These are phyloP conservation scores for Tenthredo livida DNA, from an alignment of 2,888 invertebrate genomes.

Conservation along the genomic window DNA sequence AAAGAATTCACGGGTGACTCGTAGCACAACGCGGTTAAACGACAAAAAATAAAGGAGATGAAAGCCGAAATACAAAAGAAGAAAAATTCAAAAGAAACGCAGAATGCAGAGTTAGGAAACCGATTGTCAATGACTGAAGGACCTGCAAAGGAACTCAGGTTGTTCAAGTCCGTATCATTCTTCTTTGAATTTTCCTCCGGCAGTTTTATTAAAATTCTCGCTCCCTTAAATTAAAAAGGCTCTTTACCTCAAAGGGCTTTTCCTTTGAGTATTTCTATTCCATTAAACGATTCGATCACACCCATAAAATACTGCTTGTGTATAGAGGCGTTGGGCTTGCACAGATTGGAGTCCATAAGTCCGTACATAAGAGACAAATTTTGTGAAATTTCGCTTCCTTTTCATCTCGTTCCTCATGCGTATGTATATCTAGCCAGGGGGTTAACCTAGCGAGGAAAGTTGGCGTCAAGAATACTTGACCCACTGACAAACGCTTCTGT, in stretches of 20 bases:
- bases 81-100: constrained; percentile 27
- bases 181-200: constrained; percentile 20
- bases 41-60: constrained; percentile 1
- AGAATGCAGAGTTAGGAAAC: constrained; percentile 26
- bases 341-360: not conserved
- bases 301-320: not conserved
- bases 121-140: constrained; percentile 38
- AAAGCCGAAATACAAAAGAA: not conserved
- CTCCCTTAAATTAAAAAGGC: constrained; percentile 28
- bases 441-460: constrained; percentile 16
- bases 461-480: constrained; percentile 44
- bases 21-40: constrained; percentile 18
- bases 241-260: not conserved
- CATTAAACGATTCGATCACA: constrained; percentile 32
- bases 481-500: constrained; percentile 49
- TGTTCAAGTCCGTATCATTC: constrained; percentile 19
- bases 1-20: constrained; percentile 22
- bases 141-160: not conserved
- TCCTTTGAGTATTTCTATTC: not conserved
- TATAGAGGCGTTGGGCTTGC: not conserved
- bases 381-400: not conserved
- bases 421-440: not conserved
- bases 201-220: constrained; percentile 40
- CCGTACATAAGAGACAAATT: not conserved
- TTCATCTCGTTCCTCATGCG: not conserved